Evolutionary conservation across 2,113 vertebrate genomes (phyloP).

Genomic region (Cinclus mexicanus): DNA sequence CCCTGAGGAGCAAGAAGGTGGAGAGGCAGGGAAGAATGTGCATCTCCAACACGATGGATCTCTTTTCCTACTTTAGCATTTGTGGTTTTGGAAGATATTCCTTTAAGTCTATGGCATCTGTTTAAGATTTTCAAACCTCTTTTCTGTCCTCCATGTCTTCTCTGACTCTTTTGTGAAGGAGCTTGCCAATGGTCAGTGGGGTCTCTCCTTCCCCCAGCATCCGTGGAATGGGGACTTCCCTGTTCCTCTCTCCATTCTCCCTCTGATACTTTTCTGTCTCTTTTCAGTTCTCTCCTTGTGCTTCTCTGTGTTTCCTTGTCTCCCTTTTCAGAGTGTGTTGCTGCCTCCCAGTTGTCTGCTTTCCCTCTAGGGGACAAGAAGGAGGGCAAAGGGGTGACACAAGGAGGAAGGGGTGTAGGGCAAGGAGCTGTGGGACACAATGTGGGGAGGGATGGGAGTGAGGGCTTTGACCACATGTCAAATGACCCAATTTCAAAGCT

Average conservation of each 20-base stretch:
- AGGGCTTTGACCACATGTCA: accelerated
- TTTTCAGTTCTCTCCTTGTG: neutral
- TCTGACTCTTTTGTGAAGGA: neutral
- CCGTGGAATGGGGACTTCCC: accelerated
- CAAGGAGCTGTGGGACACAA: accelerated
- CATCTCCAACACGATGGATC: accelerated
- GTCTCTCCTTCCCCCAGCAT: accelerated
- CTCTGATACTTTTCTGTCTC: neutral
- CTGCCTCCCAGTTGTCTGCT: neutral
- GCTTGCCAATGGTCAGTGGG: neutral
- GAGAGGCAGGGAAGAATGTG: neutral
- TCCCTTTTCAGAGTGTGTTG: neutral
- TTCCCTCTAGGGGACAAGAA: neutral
- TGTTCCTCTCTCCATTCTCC: neutral
- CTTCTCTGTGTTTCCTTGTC: neutral
- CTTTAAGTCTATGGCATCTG: neutral
- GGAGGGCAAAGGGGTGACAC: accelerated
- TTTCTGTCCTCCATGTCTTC: neutral
- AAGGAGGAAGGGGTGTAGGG: neutral
- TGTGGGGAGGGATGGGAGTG: accelerated
- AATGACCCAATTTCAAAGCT: neutral
- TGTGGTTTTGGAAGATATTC: neutral
- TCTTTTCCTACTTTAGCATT: neutral
- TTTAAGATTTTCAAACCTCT: neutral
- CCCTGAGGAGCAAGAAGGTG: neutral